These are phyloP conservation scores for Micromys minutus DNA, from an alignment of 2,113 vertebrate species.

Conservation along the genomic window DNA sequence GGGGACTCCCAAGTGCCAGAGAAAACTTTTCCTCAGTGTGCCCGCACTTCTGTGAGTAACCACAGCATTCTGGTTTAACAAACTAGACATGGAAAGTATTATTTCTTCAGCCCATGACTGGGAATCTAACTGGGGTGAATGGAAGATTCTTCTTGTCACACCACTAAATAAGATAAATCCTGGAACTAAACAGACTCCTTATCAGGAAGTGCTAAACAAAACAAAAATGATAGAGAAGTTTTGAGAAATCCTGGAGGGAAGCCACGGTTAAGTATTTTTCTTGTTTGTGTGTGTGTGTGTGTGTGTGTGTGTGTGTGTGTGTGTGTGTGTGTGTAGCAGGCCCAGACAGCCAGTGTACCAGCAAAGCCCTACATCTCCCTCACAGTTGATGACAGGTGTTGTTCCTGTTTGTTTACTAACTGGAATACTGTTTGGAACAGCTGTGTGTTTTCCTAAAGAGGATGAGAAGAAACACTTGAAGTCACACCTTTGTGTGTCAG, in stretches of 20 bases:
- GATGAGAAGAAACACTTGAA: background rate
- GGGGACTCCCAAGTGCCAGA: too few species aligned
- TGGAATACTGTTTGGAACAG: background rate
- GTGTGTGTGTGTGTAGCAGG: too few species aligned
- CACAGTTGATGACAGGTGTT: background rate
- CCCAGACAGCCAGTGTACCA: too few species aligned
- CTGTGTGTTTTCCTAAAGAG: background rate
- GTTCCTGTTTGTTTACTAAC: background rate
- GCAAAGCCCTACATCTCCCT: background rate
- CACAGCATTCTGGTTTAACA: background rate
- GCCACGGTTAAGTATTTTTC: background rate
- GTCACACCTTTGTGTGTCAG: background rate
- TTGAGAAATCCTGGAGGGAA: background rate
- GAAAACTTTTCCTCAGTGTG: background rate
- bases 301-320: too few species aligned
- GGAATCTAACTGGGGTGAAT: background rate
- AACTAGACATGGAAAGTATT: background rate
- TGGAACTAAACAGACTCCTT: background rate
- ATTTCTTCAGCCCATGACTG: background rate
- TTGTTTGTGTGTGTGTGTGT: too few species aligned
- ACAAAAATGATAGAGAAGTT: background rate
- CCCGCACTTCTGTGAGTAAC: background rate
- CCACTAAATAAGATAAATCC: background rate
- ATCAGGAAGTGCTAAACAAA: background rate
- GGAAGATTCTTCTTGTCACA: background rate